phyloP scores from a whole-genome alignment of 1,140 invertebrate species.

The Orius insidiosus region DNA sequence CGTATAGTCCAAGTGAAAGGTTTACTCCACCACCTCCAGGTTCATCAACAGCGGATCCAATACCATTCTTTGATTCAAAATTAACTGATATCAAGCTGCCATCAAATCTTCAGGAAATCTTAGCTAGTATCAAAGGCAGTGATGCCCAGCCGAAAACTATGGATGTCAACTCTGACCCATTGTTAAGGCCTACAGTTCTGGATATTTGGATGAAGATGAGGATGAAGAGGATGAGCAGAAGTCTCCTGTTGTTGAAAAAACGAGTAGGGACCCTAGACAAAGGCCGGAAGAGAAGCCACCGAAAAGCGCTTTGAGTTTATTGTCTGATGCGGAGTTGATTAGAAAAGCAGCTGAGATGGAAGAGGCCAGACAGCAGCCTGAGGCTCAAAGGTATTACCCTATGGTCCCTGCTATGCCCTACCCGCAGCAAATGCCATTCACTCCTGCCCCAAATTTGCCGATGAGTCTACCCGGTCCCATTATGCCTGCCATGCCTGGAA shows the following conservation, averaged over 20 bases:
- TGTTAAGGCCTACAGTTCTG: constrained; percentile 16
- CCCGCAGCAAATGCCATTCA: constrained; percentile 1
- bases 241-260: constrained; percentile 8
- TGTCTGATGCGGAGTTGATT: constrained; percentile 17
- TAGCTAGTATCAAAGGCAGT: constrained; percentile 51
- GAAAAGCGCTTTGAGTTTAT: constrained; percentile 11
- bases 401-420: neutral
- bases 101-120: constrained; percentile 63
- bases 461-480: constrained; percentile 8
- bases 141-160: constrained; percentile 4
- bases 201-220: constrained; percentile 7
- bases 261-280: constrained; percentile 19
- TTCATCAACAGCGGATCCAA: constrained; percentile 24
- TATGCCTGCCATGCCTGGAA: constrained; percentile 6
- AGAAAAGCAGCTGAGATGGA: constrained; percentile 19
- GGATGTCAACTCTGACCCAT: constrained; percentile 18
- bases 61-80: constrained; percentile 23
- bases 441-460: neutral
- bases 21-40: constrained; percentile 33
- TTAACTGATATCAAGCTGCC: constrained; percentile 58
- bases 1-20: constrained; percentile 35
- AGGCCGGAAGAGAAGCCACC: constrained; percentile 10
- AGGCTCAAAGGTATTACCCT: neutral
- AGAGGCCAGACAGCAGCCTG: constrained; percentile 2
- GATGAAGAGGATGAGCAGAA: constrained; percentile 3